Conservation (phyloP, 1,140 invertebrate genomes). For the Phymorhynchus buccinoides region DNA sequence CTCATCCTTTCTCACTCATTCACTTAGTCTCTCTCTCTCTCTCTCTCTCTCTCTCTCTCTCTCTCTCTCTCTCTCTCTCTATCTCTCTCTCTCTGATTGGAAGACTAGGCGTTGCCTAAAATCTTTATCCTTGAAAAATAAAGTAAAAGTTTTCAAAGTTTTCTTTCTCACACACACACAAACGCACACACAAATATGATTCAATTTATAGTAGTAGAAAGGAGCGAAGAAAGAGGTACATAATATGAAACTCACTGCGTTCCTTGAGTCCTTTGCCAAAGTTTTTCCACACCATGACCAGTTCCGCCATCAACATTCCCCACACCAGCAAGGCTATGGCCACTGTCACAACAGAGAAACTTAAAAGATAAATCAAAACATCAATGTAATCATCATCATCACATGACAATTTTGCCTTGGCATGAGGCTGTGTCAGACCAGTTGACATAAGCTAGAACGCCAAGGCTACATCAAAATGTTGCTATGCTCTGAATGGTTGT, state of each 20-base stretch:
- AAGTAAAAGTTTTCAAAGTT: background rate
- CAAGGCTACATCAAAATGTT: no score
- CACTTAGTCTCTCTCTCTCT: no score
- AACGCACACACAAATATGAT: background rate
- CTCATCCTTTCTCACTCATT: no score
- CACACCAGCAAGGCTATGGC: slow-evolving; percentile 58
- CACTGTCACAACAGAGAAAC: slow-evolving; percentile 47
- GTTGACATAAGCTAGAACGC: no score
- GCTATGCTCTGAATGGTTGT: no score
- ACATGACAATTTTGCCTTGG: background rate
- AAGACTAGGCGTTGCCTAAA: no score
- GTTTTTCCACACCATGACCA: slow-evolving; percentile 59
- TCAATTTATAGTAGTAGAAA: background rate
- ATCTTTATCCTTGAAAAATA: no score
- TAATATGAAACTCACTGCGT: slow-evolving; percentile 51
- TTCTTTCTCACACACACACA: background rate
- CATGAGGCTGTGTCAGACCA: no score
- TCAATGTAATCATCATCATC: background rate
- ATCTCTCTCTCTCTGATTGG: no score
- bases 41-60: no score
- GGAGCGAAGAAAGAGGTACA: background rate
- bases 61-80: no score
- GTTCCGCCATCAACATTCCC: slow-evolving; percentile 59
- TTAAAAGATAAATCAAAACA: slow-evolving; percentile 6
- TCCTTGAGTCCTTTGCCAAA: slow-evolving; percentile 67